Evolutionary conservation across 2,797 vertebrate species (phyloP).

Genomic region (Hybognathus amarus): DNA sequence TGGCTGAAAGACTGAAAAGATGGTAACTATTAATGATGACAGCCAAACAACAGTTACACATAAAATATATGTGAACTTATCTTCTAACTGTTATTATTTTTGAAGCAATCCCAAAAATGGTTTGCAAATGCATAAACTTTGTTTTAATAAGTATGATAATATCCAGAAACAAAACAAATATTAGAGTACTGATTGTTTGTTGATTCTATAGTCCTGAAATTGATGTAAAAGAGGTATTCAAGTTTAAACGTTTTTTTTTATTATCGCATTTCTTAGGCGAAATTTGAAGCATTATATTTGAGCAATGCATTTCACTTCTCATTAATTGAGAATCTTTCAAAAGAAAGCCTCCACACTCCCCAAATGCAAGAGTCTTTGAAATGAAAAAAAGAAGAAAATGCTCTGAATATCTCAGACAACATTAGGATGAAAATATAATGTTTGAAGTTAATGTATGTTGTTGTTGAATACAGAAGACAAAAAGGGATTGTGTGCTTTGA

Average conservation of each 20-base stretch:
- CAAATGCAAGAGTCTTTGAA: neutral
- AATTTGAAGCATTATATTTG: neutral
- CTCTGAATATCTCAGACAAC: slow-evolving; percentile 30
- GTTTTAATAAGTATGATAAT: neutral
- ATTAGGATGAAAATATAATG: slow-evolving; percentile 24
- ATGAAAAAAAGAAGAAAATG: neutral
- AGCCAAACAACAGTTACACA: neutral
- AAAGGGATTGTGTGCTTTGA: slow-evolving; percentile 14
- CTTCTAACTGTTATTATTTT: neutral
- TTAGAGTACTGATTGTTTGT: neutral
- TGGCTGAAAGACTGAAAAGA: neutral
- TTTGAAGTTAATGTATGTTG: slow-evolving; percentile 34
- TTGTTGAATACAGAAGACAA: slow-evolving; percentile 19
- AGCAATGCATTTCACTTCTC: neutral
- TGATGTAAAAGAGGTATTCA: neutral
- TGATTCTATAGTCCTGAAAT: neutral
- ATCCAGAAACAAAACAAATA: neutral
- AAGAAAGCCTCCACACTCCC: slow-evolving; percentile 18
- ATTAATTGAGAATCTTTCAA: slow-evolving; percentile 20
- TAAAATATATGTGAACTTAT: neutral
- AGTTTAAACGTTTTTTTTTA: slow-evolving; percentile 25
- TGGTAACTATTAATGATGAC: too few species aligned
- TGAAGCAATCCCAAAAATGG: neutral
- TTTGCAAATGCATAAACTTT: neutral
- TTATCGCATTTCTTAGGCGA: neutral